Base-by-base conservation (phyloP, 2,113 vertebrate genomes). In the Hirundichthys speculiger region DNA sequence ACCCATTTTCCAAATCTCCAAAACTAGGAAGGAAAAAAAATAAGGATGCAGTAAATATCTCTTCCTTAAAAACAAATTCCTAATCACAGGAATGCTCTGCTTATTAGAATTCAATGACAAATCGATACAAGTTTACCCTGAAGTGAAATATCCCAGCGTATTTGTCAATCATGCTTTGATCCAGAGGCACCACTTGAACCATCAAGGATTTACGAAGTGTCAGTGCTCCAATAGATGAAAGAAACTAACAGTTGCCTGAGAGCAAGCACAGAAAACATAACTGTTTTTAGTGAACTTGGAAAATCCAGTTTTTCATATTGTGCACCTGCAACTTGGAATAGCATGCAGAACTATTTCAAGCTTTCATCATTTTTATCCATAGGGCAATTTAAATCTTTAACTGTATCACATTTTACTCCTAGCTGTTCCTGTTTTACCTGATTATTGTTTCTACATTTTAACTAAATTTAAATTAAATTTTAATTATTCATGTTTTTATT, bases 1-100 rank as follows among this genome's bases (percentile, higher is more conserved):
- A 80, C 77, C 85, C 85, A 87, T 11, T 84, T 80, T 15, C 85
- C 85, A 39, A 71, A 87, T 69, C 84, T 83, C 85, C 85, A 87
- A 69, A 87, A 73, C 85, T 87, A 19, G 6, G 19, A 10, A 45
- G n/a, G 8, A 19, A 18, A 9, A 9, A 10, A 19, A 19, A 9
- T 2, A 45, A 10, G 15, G 1, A 43, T 5, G 4, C n/a, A 41
- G 13, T 45, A 19, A 11, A 19, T 6, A 18, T 19, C 11, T 45
- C 2, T 45, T n/a, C n/a, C n/a, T 45, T 19, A 45, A 45, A 19
- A 19, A 19, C 4, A 42, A 42, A 16, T 40, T 3, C 13, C 13
- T 8, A 41, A 41, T 41, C 40, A 15, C 13, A 41, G 15, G 2
- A 15, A 40, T 40, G 7, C 39, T 12, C 14, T 41, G 40, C 13